These are phyloP conservation scores for Sandelia bainsii DNA, from an alignment of 2,797 vertebrate genomes.

Conservation along the genomic window DNA sequence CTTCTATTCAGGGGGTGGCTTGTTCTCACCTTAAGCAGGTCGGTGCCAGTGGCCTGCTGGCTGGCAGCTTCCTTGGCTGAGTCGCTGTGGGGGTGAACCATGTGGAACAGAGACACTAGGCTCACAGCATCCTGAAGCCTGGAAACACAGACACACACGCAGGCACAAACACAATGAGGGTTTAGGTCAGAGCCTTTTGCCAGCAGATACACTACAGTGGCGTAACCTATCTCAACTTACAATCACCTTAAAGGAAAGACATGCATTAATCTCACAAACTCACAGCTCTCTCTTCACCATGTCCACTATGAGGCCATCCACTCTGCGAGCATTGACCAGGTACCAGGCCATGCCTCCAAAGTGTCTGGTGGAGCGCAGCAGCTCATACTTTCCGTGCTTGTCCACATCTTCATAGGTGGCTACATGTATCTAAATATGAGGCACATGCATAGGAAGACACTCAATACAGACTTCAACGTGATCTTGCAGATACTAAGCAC, in stretches of 20 bases:
- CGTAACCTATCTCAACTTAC: neutral
- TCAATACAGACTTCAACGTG: neutral
- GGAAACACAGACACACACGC: slow-evolving; percentile 9
- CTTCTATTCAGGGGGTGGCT: neutral
- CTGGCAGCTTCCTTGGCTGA: slow-evolving; percentile 87
- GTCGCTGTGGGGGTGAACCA: slow-evolving; percentile 89
- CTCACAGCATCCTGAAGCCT: slow-evolving; percentile 89
- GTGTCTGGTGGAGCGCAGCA: slow-evolving; percentile 92
- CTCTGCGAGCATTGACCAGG: slow-evolving; percentile 84
- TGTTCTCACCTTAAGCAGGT: slow-evolving; percentile 90
- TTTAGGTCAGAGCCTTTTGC: neutral
- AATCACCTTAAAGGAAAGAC: neutral
- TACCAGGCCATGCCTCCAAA: slow-evolving; percentile 96
- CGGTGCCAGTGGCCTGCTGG: slow-evolving; percentile 83
- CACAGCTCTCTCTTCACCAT: slow-evolving; percentile 94
- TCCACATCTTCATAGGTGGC: slow-evolving; percentile 92
- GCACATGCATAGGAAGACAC: neutral
- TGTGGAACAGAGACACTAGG: slow-evolving; percentile 90
- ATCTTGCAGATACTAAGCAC: neutral
- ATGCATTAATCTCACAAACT: slow-evolving; percentile 63
- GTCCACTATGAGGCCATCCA: slow-evolving; percentile 92
- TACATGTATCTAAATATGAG: slow-evolving; percentile 84
- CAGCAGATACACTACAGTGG: neutral
- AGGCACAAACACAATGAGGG: slow-evolving; percentile 1
- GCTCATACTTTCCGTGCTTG: slow-evolving; percentile 87